These are phyloP conservation scores for Hippoglossus hippoglossus DNA, from an alignment of 2,797 vertebrate genomes.

Conservation along the genomic window DNA sequence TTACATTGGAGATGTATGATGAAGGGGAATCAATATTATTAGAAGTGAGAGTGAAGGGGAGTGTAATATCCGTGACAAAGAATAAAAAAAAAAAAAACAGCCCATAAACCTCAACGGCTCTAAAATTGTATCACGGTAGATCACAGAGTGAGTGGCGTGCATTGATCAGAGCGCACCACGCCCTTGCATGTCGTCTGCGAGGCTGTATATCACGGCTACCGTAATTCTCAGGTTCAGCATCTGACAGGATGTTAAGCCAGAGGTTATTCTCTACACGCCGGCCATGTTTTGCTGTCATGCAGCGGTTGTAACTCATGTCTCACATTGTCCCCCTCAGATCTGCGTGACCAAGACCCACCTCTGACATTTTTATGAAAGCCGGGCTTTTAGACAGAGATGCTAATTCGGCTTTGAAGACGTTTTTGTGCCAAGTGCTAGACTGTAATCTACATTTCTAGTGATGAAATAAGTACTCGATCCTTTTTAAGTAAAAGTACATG, in stretches of 20 bases:
- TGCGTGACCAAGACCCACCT: conserved; percentile 51
- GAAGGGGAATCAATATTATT: conserved; percentile 70
- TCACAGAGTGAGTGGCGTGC: conserved; percentile 35
- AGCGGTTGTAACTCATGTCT: conserved; percentile 53
- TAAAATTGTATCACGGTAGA: conserved; percentile 38
- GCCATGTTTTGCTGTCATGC: conserved; percentile 62
- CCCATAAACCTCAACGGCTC: conserved; percentile 23
- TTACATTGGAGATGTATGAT: conserved; percentile 68
- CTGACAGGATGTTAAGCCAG: conserved; percentile 60
- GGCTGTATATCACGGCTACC: conserved; percentile 45
- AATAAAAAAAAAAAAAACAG: conserved; percentile 27
- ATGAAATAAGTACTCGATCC: not conserved
- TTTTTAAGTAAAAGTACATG: too few relatives aligned
- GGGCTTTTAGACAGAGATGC: conserved; percentile 47
- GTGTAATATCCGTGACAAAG: conserved; percentile 29
- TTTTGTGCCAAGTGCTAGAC: too few relatives aligned
- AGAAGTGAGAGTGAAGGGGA: conserved; percentile 59
- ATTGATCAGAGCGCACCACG: conserved; percentile 24
- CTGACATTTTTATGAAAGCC: conserved; percentile 65
- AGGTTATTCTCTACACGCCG: conserved; percentile 69
- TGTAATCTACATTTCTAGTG: not conserved
- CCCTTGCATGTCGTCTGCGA: conserved; percentile 1
- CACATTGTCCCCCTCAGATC: conserved; percentile 33
- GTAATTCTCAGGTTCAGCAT: conserved; percentile 48
- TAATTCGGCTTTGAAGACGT: too few relatives aligned